Conservation (phyloP, 2,888 invertebrate genomes). For the Pterostichus madidus region DNA sequence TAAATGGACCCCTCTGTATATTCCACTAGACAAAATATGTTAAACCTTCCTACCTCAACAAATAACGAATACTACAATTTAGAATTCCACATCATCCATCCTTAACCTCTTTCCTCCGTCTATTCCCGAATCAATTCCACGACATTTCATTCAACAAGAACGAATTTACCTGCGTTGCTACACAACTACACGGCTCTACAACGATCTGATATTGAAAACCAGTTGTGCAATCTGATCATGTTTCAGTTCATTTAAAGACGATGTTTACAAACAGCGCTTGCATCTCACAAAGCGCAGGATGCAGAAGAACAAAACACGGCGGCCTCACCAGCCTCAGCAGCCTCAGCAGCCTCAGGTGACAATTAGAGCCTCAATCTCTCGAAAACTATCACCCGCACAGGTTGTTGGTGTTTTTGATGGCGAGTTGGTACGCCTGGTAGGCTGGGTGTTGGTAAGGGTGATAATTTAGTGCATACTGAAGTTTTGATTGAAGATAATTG, state of each 20-base stretch:
- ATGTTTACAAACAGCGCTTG: slow-evolving; percentile 4
- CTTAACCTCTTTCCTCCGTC: too few relatives aligned
- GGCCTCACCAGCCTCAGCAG: not conserved
- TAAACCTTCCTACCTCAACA: too few relatives aligned
- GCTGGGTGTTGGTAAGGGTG: not conserved
- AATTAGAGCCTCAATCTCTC: slow-evolving; percentile 12
- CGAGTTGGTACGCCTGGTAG: not conserved
- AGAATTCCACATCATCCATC: too few relatives aligned
- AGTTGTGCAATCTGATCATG: slow-evolving; percentile 45
- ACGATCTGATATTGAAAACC: slow-evolving; percentile 3
- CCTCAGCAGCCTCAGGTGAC: not conserved
- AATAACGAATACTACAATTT: too few relatives aligned
- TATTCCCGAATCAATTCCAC: too few relatives aligned
- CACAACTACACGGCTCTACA: too few relatives aligned
- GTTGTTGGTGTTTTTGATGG: not conserved
- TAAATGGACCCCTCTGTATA: too few relatives aligned
- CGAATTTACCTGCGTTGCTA: too few relatives aligned
- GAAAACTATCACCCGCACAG: slow-evolving; percentile 11
- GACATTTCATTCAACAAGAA: too few relatives aligned
- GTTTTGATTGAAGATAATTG: slow-evolving; percentile 60
- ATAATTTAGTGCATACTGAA: slow-evolving; percentile 5
- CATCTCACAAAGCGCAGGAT: slow-evolving; percentile 16
- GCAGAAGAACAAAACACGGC: slow-evolving; percentile 16
- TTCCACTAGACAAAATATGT: too few relatives aligned
- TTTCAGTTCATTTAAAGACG: slow-evolving; percentile 17